phyloP scores from a whole-genome alignment of 2,113 vertebrate genomes.

The Echinops telfairi region DNA sequence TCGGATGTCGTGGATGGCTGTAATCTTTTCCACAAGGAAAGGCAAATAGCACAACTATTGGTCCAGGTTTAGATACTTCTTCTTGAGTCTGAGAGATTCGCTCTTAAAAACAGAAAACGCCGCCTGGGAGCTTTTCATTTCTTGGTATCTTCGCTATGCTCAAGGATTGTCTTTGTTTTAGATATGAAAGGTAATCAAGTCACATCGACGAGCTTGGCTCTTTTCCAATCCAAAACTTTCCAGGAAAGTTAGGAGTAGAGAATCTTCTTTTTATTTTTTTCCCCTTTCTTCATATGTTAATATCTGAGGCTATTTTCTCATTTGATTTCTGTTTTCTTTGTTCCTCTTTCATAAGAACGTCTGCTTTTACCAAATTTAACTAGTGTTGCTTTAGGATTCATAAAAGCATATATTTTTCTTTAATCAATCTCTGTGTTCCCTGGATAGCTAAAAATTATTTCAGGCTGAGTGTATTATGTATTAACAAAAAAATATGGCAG shows the following conservation, averaged over 20 bases:
- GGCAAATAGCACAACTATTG: conserved; percentile 49
- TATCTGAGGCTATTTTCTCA: conserved; percentile 68
- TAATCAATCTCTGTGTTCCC: conserved; percentile 70
- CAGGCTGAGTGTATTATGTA: conserved; percentile 58
- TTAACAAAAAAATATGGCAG: conserved; percentile 55
- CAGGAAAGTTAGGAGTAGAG: conserved; percentile 64
- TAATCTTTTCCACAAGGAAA: conserved; percentile 65
- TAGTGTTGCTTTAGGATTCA: conserved; percentile 70
- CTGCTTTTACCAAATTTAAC: conserved; percentile 76
- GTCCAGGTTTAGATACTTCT: conserved; percentile 47
- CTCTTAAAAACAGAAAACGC: conserved; percentile 67
- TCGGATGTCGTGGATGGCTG: background rate
- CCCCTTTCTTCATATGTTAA: conserved; percentile 70
- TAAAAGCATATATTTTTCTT: conserved; percentile 75
- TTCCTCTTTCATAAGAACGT: conserved; percentile 70
- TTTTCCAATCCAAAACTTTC: conserved; percentile 64
- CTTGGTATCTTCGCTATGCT: conserved; percentile 30
- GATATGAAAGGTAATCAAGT: conserved; percentile 72
- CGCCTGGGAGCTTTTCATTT: conserved; percentile 48
- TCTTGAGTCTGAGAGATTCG: background rate
- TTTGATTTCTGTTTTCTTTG: conserved; percentile 70
- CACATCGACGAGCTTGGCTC: conserved; percentile 46
- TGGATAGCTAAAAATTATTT: conserved; percentile 74
- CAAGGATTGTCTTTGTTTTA: conserved; percentile 72
- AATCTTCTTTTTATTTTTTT: conserved; percentile 5